Base-by-base conservation (phyloP, 2,888 invertebrate genomes). In the Axea sp. region DNA sequence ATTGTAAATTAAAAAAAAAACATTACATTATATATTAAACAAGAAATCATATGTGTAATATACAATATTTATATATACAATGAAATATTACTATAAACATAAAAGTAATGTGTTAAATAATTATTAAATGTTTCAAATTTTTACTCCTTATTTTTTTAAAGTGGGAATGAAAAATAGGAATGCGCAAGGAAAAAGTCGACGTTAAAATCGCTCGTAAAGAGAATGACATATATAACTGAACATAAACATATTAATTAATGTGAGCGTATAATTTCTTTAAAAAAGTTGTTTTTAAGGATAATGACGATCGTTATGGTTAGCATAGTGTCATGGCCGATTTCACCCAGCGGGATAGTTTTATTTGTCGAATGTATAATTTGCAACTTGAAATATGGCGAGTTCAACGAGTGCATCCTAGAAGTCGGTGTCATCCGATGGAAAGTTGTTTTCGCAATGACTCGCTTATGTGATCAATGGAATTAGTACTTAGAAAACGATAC, bases 261-360 rank as follows among this genome's bases (percentile, higher is more conserved):
- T 28, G 8, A 19, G n/a, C 8, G 28, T 47, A 62, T 39, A 69
- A 55, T 69, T 62, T 62, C n/a, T 28, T 22, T 5, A 31, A 64
- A 64, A 64, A 57, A 53, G 30, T 57, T 62, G 62, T 64, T 71
- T 71, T 71, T 64, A 64, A 57, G 37, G 49, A 60, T 53, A 64
- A 65, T 43, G 51, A 33, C 26, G 43, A 37, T 31, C 51, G n/a
- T 47, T 62, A 55, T 55, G 41, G 47, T 60, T 47, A 73, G 39
- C 60, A 67, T 62, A 55, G 67, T 67, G 67, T 62, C 62, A 67
- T 26, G 73, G 73, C 55, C 65, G 60, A 73, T 60, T 73, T 67
- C 60, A 60, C 59, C 30, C 12, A 8, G 19, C 45, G 0, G 45
- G 22, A 33, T 41, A 33, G 30, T 43, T 72, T 64, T 31, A 59